phyloP scores from a whole-genome alignment of 2,888 invertebrate species.

The Fragum sueziense region DNA sequence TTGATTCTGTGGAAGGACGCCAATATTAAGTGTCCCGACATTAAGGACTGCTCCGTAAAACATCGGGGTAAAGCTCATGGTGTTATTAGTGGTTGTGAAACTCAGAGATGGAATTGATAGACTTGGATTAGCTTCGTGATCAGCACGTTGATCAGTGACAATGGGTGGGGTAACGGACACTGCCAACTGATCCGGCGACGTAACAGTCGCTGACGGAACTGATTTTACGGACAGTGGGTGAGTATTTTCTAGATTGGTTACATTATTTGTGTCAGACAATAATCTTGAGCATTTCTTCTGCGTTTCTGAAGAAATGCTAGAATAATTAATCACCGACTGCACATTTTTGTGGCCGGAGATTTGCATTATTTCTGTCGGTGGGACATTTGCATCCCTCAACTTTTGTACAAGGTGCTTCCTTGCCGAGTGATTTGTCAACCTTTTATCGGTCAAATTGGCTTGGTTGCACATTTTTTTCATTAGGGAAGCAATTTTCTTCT shows the following conservation, averaged over 20 bases:
- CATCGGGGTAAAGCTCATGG: not conserved
- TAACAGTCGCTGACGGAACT: not conserved
- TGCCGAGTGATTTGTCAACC: not conserved
- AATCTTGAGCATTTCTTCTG: conserved; percentile 35
- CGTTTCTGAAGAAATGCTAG: conserved; percentile 32
- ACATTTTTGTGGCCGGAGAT: conserved; percentile 46
- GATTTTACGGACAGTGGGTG: too few species aligned
- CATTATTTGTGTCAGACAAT: not conserved
- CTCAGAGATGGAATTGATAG: too few species aligned
- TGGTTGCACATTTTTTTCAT: not conserved
- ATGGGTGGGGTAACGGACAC: not conserved
- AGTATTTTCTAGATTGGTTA: too few species aligned
- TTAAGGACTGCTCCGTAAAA: not conserved
- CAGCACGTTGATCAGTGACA: too few species aligned
- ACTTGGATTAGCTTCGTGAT: too few species aligned
- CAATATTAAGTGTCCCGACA: not conserved
- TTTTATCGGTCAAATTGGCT: not conserved
- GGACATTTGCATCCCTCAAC: not conserved
- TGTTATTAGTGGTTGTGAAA: not conserved
- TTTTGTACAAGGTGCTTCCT: not conserved
- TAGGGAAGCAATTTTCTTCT: not conserved
- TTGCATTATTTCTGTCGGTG: conserved; percentile 42
- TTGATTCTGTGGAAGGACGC: too few species aligned
- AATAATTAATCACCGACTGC: conserved; percentile 39
- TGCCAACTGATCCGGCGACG: not conserved